A percentile compares a stretch with the other conserved stretches of the same genome.
Evolutionary conservation across 2,113 vertebrate species (phyloP).

Genomic region (Thamnophis sirtalis): DNA sequence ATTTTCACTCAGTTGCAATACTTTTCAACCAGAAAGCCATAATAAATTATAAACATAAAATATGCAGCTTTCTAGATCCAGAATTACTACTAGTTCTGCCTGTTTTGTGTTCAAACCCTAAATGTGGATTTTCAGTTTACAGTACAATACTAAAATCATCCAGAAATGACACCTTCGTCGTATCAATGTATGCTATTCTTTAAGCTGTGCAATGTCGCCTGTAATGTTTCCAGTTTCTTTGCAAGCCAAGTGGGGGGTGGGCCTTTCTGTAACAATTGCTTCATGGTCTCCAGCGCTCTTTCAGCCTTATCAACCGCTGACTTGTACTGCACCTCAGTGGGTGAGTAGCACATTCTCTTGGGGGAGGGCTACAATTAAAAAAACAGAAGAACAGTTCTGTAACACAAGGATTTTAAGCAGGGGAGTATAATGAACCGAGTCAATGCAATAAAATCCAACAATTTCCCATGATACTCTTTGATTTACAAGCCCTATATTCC

Average conservation of each 20-base stretch:
- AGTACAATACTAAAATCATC: background rate
- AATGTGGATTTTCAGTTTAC: too few species aligned
- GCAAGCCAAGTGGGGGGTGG: conserved; percentile 77
- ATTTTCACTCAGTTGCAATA: background rate
- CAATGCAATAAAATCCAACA: background rate
- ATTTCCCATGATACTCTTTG: background rate
- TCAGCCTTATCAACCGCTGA: conserved; percentile 71
- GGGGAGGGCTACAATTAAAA: conserved; percentile 72
- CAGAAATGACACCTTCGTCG: background rate
- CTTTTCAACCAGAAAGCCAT: background rate
- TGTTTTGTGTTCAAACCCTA: background rate
- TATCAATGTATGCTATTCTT: background rate
- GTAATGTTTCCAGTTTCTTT: conserved; percentile 72
- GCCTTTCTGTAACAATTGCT: conserved; percentile 57
- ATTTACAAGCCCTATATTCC: background rate
- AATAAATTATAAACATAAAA: background rate
- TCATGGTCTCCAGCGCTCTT: conserved; percentile 73
- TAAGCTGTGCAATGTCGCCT: conserved; percentile 56
- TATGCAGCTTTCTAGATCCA: background rate
- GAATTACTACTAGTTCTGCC: background rate
- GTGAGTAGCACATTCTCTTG: conserved; percentile 75
- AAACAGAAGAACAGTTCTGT: background rate
- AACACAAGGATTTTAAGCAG: background rate
- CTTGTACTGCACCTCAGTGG: conserved; percentile 75
- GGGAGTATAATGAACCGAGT: background rate